Evolutionary conservation across 1,140 invertebrate species (phyloP).

Genomic region (Penaeus indicus): DNA sequence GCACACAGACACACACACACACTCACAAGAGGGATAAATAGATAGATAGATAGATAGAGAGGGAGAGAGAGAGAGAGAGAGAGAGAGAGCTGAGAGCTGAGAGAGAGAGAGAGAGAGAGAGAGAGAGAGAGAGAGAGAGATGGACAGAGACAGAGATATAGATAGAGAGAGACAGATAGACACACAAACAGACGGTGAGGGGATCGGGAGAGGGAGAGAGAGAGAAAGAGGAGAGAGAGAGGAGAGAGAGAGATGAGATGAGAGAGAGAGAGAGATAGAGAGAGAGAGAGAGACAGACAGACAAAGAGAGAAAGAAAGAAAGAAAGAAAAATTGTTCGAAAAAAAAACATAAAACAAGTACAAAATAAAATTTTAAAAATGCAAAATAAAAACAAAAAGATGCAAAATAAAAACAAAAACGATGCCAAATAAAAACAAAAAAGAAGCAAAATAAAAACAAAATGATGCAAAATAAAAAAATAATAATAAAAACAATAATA

Average conservation of each 20-base stretch:
- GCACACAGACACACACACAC: conserved; percentile 24
- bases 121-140: neutral
- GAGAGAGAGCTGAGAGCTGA: too few species aligned
- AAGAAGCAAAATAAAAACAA: too few species aligned
- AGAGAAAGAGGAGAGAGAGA: neutral
- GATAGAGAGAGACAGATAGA: neutral
- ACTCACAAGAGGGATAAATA: too few species aligned
- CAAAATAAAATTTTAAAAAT: too few species aligned
- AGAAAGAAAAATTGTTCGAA: neutral
- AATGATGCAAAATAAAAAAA: too few species aligned
- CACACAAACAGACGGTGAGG: neutral
- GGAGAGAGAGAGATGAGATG: conserved; percentile 11
- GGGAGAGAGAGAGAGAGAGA: neutral
- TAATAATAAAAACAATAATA: too few species aligned
- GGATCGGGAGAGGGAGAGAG: neutral
- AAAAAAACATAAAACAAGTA: neutral
- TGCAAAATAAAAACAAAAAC: too few species aligned
- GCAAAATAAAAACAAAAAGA: too few species aligned
- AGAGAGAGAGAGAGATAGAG: conserved; percentile 34
- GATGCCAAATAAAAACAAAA: too few species aligned
- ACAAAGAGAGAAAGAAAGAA: neutral
- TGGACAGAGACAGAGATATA: too few species aligned
- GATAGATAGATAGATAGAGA: neutral
- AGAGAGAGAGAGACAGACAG: conserved; percentile 30
- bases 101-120: too few species aligned